Evolutionary conservation across 2,888 invertebrate species (phyloP).

Genomic region (Cenopis cana): DNA sequence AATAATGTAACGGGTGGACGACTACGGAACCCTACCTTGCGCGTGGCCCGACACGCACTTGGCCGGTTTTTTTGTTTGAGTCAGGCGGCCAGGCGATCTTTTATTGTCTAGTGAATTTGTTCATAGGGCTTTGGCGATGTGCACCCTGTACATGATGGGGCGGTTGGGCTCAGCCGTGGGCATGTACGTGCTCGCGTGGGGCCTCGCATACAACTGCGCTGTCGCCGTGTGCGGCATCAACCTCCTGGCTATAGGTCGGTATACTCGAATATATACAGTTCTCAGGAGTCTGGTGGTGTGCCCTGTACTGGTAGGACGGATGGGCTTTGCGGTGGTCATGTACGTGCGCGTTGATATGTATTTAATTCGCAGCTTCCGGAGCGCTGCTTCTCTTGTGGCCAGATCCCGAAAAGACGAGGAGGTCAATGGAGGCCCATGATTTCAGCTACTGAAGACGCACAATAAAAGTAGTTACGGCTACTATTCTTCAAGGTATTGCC

Average conservation of each 20-base stretch:
- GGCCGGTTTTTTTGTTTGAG: too few species aligned
- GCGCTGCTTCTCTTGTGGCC: constrained; percentile 7
- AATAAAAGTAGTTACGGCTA: not conserved
- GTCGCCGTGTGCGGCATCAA: not conserved
- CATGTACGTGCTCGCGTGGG: constrained; percentile 7
- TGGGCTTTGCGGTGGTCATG: too few species aligned
- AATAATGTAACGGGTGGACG: too few species aligned
- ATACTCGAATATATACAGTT: too few species aligned
- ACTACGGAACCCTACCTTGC: too few species aligned
- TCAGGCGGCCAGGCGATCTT: too few species aligned
- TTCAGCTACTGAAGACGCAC: constrained; percentile 7
- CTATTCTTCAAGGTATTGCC: not conserved
- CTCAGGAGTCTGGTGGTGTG: too few species aligned
- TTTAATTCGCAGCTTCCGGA: not conserved
- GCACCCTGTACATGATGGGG: constrained; percentile 37
- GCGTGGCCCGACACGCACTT: too few species aligned
- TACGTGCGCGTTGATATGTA: too few species aligned
- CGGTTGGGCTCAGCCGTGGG: constrained; percentile 32
- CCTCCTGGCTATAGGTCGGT: constrained; percentile 4
- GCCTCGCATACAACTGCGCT: constrained; percentile 4
- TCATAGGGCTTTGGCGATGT: constrained; percentile 36
- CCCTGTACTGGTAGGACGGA: too few species aligned
- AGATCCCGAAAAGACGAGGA: not conserved
- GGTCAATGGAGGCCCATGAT: not conserved
- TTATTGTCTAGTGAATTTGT: too few species aligned